Evolutionary conservation across 2,888 invertebrate species (phyloP), one percentile per base, ranked within the genome.

Genomic region (Ceratothoa steindachneri): DNA sequence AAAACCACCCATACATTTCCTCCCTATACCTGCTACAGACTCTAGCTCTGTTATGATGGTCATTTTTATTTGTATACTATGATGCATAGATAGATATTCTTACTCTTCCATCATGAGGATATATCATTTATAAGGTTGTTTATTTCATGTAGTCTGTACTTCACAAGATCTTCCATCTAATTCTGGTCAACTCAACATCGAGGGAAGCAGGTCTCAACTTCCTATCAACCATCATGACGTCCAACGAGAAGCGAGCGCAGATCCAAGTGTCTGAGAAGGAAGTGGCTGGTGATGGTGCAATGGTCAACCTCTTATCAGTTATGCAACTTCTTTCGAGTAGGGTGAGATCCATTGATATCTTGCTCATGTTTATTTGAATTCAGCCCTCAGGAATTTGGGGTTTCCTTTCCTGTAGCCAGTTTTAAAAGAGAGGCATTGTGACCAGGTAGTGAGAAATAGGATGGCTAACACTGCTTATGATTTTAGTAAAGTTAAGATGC

Each of bases 211-310:
- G 93, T 80, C 86, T 98, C 69, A 87, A 89, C 74, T 97, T 92
- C 85, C 87, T 98, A 72, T 89, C 92, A 0, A 87, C 89, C 70
- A 85, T 95, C 7, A 84, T 98, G 71, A 89, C 89, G 75, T 86
- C 89, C 81, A 98, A 98, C 83, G 91, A 92, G 81, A 92, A 94
- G 80, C 88, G 96, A 51, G 89, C 94, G 1, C 97, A 97, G 84
- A 87, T 97, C 81, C 95, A 94, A 83, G 91, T 91, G 31, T 95
- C 96, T 83, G 94, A 95, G 82, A 88, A 91, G 74, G 88, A 91
- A 0, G 87, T 96, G 0, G 93, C 95, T 12, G 92, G 94, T 3
- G 97, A 98, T 84, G 97, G 97, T 0, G 95, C 95, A 85, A 94
- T 97, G 91, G 86, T 97, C 81, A 99, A 98, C 86, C 85, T 97